phyloP scores from a whole-genome alignment of 2,888 invertebrate species.

The Gryllus longicercus region DNA sequence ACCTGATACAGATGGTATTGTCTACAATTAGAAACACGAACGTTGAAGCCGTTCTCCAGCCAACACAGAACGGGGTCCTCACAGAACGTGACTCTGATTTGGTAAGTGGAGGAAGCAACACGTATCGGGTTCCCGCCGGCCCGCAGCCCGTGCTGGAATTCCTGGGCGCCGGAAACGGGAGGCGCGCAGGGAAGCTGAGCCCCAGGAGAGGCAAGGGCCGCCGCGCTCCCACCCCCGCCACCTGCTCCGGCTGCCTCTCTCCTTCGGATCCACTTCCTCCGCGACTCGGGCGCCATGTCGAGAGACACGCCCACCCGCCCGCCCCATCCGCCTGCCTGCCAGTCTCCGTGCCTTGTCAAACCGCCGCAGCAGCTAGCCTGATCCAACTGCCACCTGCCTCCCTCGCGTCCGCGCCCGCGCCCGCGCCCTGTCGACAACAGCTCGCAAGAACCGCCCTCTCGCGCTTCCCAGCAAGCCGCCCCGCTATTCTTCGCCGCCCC shows the following conservation, averaged over 20 bases:
- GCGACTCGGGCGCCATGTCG: neutral
- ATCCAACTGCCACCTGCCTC: no score
- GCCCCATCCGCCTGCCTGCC: neutral
- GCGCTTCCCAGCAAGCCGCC: no score
- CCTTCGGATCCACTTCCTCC: neutral
- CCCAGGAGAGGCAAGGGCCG: neutral
- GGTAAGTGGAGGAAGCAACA: neutral
- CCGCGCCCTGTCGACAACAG: no score
- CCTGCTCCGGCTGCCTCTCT: neutral
- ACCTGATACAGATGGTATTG: no score
- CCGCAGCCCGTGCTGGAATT: neutral
- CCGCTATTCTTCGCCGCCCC: no score
- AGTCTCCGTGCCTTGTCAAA: no score
- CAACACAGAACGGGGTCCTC: no score
- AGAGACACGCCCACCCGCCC: neutral
- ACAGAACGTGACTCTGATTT: neutral
- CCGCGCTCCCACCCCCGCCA: neutral
- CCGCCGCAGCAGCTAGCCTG: no score
- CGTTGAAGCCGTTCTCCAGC: no score
- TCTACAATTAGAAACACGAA: no score
- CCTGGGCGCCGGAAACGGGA: slow-evolving; percentile 1
- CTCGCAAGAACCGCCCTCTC: no score
- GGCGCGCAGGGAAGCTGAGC: neutral
- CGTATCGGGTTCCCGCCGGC: neutral
- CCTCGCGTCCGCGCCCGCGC: no score